These are phyloP conservation scores for Spodoptera littoralis DNA, from an alignment of 2,888 invertebrate genomes.

Conservation along the genomic window DNA sequence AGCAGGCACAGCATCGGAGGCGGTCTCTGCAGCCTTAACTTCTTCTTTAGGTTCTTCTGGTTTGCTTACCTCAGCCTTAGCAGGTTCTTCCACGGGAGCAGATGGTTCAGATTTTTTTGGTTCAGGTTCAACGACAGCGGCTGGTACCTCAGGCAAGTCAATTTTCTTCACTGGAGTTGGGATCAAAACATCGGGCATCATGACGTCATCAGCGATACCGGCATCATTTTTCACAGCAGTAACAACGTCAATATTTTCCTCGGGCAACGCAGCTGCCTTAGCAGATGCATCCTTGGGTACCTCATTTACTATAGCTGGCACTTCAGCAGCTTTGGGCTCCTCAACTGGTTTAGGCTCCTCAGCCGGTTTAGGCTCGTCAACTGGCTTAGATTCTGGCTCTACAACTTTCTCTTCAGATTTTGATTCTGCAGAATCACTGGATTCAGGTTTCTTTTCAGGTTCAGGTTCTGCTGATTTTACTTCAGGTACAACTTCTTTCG, in stretches of 20 bases:
- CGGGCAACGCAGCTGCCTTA: conserved; percentile 67
- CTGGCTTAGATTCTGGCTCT: conserved; percentile 58
- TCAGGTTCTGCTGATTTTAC: conserved; percentile 48
- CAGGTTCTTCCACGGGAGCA: conserved; percentile 49
- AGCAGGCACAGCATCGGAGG: conserved; percentile 24
- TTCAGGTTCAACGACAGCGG: conserved; percentile 75
- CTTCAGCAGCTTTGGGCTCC: conserved; percentile 65
- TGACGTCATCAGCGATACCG: conserved; percentile 76
- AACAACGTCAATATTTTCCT: conserved; percentile 73
- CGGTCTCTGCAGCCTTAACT: conserved; percentile 51
- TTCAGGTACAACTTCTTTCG: conserved; percentile 51
- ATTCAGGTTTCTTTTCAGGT: conserved; percentile 65
- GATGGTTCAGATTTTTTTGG: conserved; percentile 64
- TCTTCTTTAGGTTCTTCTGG: conserved; percentile 48
- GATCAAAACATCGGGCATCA: conserved; percentile 70
- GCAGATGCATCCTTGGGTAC: conserved; percentile 64
- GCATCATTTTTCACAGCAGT: conserved; percentile 72
- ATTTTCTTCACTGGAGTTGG: conserved; percentile 75
- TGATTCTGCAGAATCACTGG: conserved; percentile 61
- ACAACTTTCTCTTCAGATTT: conserved; percentile 63
- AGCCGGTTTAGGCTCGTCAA: conserved; percentile 59
- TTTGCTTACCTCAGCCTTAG: conserved; percentile 41
- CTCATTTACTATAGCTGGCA: conserved; percentile 72
- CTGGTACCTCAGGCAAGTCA: conserved; percentile 68
- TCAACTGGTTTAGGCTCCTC: conserved; percentile 44